phyloP scores from a whole-genome alignment of 2,888 invertebrate species.

The Penaeus monodon region DNA sequence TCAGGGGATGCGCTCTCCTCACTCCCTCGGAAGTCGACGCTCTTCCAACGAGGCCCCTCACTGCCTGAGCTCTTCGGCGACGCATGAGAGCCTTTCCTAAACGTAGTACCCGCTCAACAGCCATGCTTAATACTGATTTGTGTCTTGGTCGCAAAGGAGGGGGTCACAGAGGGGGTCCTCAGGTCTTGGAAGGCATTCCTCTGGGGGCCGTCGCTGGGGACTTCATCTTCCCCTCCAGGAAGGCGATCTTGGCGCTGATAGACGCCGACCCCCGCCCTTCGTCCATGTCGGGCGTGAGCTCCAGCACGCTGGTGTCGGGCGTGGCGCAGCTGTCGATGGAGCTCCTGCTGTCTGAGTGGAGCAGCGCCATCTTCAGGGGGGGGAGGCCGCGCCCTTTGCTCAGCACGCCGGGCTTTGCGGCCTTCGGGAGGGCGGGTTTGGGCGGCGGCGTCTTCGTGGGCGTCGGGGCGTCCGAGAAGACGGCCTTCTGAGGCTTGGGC shows the following conservation, averaged over 20 bases:
- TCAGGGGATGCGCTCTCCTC: too few species aligned
- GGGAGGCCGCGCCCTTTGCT: constrained; percentile 41
- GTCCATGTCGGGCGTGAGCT: constrained; percentile 27
- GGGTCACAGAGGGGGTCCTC: background rate
- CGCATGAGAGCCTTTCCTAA: too few species aligned
- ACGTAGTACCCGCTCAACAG: too few species aligned
- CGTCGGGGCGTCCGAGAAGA: background rate
- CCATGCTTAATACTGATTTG: too few species aligned
- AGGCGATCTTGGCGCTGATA: constrained; percentile 45
- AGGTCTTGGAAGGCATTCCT: background rate
- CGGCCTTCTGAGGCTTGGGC: background rate
- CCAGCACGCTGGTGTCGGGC: constrained; percentile 37
- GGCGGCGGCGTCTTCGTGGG: background rate
- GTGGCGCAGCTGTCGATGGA: constrained; percentile 26
- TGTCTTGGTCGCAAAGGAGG: too few species aligned
- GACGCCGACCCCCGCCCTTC: constrained; percentile 7
- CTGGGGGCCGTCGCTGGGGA: background rate
- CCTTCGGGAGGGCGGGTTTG: constrained; percentile 38
- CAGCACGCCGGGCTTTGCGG: constrained; percentile 35
- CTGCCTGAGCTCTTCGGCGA: too few species aligned
- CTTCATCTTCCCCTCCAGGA: constrained; percentile 48
- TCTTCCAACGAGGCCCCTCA: too few species aligned
- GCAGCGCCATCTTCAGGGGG: constrained; percentile 50
- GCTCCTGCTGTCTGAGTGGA: background rate
- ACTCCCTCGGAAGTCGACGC: too few species aligned